Evolutionary conservation across 2,113 vertebrate species (phyloP).

Genomic region (Corvus hawaiiensis): DNA sequence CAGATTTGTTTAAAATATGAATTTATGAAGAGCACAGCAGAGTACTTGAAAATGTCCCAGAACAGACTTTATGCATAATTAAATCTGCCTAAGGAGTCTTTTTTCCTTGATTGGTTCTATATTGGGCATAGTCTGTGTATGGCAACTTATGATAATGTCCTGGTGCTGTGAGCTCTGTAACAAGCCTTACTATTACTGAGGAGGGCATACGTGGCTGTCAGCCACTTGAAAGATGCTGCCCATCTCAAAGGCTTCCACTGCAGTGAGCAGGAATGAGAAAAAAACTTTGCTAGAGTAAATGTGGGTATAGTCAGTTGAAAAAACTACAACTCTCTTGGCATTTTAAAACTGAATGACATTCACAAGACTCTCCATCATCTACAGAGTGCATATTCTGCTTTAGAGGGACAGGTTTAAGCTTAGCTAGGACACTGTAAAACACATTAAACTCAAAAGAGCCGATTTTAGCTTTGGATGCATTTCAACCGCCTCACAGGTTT

Average conservation of each 20-base stretch:
- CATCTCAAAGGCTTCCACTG: background rate
- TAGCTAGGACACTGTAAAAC: background rate
- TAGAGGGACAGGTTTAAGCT: background rate
- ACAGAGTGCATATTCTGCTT: background rate
- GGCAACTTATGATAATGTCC: background rate
- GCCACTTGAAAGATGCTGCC: background rate
- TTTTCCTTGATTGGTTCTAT: background rate
- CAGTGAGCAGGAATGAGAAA: background rate
- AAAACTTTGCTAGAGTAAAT: background rate
- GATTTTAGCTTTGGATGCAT: background rate
- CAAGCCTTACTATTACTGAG: background rate
- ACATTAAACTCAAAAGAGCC: background rate
- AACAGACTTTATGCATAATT: background rate
- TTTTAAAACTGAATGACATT: background rate
- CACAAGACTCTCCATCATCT: background rate
- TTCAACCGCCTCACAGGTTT: background rate
- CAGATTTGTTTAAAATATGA: background rate
- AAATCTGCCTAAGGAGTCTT: background rate
- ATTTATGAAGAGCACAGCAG: background rate
- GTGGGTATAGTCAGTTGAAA: background rate
- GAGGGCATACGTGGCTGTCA: background rate
- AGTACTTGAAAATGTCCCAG: background rate
- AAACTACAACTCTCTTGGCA: background rate
- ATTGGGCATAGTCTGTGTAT: background rate
- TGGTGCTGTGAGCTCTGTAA: background rate